These are phyloP conservation scores for Zeuzera pyrina DNA, from an alignment of 2,888 invertebrate species.

Conservation along the genomic window DNA sequence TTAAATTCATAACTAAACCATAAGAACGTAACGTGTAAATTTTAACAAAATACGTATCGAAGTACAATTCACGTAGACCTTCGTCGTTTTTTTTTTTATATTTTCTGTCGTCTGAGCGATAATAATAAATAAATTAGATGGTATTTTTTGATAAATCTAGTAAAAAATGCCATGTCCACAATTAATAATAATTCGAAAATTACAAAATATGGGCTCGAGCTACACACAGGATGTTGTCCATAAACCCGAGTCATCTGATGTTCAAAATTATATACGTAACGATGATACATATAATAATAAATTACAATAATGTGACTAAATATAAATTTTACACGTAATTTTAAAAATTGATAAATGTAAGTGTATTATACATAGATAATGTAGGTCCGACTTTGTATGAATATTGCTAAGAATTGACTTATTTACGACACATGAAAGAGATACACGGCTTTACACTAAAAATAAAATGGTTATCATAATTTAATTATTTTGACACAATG, in stretches of 20 bases:
- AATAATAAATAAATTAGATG: constrained; percentile 36
- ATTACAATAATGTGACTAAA: constrained; percentile 70
- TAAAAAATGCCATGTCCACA: constrained; percentile 54
- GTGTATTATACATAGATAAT: constrained; percentile 61
- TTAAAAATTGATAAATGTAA: constrained; percentile 65
- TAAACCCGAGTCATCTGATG: constrained; percentile 58
- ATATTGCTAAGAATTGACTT: constrained; percentile 64
- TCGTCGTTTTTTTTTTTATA: constrained; percentile 47
- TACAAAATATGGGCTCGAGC: constrained; percentile 31
- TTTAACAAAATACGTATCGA: constrained; percentile 70
- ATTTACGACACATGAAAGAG: no score
- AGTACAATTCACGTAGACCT: constrained; percentile 66
- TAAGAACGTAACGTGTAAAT: constrained; percentile 52
- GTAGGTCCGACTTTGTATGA: constrained; percentile 66
- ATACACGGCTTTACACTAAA: no score
- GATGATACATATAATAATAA: constrained; percentile 69
- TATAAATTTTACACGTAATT: constrained; percentile 70
- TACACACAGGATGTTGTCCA: constrained; percentile 38
- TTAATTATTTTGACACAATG: no score
- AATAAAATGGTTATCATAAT: no score
- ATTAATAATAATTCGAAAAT: constrained; percentile 38
- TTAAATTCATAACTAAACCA: constrained; percentile 40
- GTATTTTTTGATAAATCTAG: constrained; percentile 17
- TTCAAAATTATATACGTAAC: constrained; percentile 74
- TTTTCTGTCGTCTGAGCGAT: constrained; percentile 38